phyloP scores from a whole-genome alignment of 2,797 vertebrate species.

The Mus caroli region DNA sequence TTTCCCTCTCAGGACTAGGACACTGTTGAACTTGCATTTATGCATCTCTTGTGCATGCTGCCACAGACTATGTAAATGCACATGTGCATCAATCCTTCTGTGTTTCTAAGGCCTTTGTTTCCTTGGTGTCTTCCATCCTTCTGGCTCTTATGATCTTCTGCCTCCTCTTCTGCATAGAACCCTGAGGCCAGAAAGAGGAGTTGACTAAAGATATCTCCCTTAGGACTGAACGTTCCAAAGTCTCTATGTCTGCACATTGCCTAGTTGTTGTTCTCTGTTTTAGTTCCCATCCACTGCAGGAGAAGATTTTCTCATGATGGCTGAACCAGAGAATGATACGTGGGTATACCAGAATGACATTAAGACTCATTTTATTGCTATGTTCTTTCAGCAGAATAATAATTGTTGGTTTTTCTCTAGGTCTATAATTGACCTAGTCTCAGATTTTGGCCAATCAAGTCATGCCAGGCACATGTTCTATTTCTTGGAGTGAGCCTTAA shows the following conservation, averaged over 20 bases:
- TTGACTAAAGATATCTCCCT: background rate
- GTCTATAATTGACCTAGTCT: background rate
- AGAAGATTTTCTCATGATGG: background rate
- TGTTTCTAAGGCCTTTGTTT: too few relatives aligned
- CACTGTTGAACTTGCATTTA: background rate
- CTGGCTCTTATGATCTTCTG: background rate
- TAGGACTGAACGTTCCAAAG: background rate
- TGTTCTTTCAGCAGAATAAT: background rate
- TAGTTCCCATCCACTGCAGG: background rate
- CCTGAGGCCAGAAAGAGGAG: background rate
- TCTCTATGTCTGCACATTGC: too few relatives aligned
- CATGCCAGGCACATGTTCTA: too few relatives aligned
- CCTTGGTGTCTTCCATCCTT: background rate
- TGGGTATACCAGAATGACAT: too few relatives aligned
- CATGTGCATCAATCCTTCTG: background rate
- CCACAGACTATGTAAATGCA: background rate
- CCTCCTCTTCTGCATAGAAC: background rate
- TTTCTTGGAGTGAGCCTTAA: background rate
- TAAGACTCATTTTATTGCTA: background rate
- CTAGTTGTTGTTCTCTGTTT: too few relatives aligned
- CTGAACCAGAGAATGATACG: background rate
- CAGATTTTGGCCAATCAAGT: background rate
- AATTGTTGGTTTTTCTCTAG: background rate
- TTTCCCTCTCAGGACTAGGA: background rate
- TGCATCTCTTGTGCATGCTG: background rate